Percentiles rank a stretch among this genome's conserved stretches.
These are phyloP conservation scores for Drosophila mauritiana DNA, from an alignment of 1,140 invertebrate species.

Conservation along the genomic window DNA sequence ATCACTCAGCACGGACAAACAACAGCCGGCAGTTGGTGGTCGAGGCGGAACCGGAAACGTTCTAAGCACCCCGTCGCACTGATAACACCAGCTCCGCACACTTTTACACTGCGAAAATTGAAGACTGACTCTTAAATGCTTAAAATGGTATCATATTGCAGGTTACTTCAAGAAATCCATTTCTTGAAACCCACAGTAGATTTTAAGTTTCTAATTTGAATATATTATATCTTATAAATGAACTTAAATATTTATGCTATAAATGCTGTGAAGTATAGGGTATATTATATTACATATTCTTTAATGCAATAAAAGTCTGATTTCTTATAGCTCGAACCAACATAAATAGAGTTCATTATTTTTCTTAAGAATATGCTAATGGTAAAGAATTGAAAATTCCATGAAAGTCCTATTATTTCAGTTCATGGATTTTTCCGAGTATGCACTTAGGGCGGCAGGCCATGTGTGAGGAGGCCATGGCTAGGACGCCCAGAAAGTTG, in stretches of 20 bases:
- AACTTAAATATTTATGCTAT: too few species aligned
- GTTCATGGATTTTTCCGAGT: neutral
- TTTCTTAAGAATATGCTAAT: neutral
- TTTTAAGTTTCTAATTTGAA: too few species aligned
- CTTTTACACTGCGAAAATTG: slow-evolving; percentile 26
- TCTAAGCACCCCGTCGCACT: slow-evolving; percentile 19
- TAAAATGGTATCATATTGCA: neutral
- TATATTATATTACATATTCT: too few species aligned
- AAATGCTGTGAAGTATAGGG: too few species aligned
- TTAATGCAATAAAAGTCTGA: too few species aligned
- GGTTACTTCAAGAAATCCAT: too few species aligned
- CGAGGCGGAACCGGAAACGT: slow-evolving; percentile 39
- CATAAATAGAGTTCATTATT: too few species aligned
- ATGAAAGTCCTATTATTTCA: neutral
- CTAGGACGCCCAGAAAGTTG: slow-evolving; percentile 50
- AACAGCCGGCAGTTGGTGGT: slow-evolving; percentile 46
- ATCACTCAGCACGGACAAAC: slow-evolving; percentile 78
- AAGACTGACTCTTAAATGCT: neutral
- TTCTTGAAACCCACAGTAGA: too few species aligned
- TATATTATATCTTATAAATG: too few species aligned
- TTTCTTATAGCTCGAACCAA: too few species aligned
- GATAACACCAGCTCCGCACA: slow-evolving; percentile 39
- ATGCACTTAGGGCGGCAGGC: neutral
- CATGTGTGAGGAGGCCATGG: neutral
- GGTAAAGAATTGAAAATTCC: neutral